These are phyloP conservation scores for Drosophila teissieri DNA, from an alignment of 1,140 invertebrate species.

Conservation along the genomic window DNA sequence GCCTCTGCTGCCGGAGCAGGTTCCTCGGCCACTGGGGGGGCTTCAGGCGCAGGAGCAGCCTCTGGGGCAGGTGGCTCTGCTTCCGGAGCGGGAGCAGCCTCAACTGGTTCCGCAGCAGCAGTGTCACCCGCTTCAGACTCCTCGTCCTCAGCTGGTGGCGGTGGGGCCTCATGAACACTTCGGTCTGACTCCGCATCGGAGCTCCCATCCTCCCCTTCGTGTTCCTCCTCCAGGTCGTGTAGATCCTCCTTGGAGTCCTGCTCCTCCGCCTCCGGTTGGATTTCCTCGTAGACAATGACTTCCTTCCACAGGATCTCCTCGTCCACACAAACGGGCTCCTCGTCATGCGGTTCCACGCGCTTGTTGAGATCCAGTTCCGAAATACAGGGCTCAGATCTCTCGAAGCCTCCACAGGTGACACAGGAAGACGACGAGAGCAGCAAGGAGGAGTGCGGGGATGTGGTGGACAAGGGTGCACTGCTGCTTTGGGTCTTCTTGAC, in stretches of 20 bases:
- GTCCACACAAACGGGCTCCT: slow-evolving; percentile 55
- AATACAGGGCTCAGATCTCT: slow-evolving; percentile 38
- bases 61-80: slow-evolving; percentile 3
- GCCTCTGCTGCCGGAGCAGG: slow-evolving; percentile 2
- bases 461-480: slow-evolving; percentile 34
- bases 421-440: slow-evolving; percentile 69
- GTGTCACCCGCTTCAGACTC: slow-evolving; percentile 43
- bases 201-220: background rate
- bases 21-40: background rate
- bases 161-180: background rate
- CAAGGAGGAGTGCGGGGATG: slow-evolving; percentile 56
- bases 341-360: slow-evolving; percentile 47
- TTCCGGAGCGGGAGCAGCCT: slow-evolving; percentile 22
- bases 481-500: slow-evolving; percentile 24
- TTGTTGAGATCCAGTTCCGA: slow-evolving; percentile 59
- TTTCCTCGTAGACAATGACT: slow-evolving; percentile 66
- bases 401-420: slow-evolving; percentile 72
- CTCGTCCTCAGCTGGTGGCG: slow-evolving; percentile 46
- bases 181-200: slow-evolving; percentile 39
- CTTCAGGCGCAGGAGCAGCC: slow-evolving; percentile 14
- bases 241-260: slow-evolving; percentile 13
- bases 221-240: slow-evolving; percentile 22
- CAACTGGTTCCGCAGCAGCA: slow-evolving; percentile 2
- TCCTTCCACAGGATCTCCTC: slow-evolving; percentile 74
- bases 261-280: slow-evolving; percentile 81